phyloP scores from a whole-genome alignment of 2,113 vertebrate species.

The Psilopogon haemacephalus region DNA sequence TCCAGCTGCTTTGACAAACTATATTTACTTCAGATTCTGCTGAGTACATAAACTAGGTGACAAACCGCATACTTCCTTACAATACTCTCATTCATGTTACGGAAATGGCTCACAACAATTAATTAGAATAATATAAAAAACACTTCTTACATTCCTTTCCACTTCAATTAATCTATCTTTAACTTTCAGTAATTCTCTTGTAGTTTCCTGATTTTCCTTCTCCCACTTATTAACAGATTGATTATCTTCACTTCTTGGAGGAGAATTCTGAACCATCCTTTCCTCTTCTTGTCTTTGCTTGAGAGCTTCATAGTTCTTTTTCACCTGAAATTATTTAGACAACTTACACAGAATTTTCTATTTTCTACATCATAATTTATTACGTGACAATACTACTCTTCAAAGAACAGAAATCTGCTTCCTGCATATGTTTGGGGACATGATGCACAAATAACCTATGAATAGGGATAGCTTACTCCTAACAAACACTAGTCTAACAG shows the following conservation, averaged over 20 bases:
- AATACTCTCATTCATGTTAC: background rate
- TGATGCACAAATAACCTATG: background rate
- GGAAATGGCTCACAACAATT: background rate
- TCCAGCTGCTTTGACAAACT: background rate
- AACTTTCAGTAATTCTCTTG: constrained; percentile 92
- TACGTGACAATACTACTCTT: accelerated
- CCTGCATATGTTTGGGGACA: background rate
- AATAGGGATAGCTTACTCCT: background rate
- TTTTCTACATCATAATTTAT: background rate
- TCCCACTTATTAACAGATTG: constrained; percentile 87
- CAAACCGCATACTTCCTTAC: background rate
- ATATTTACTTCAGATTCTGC: background rate
- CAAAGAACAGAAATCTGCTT: background rate
- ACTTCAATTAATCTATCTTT: constrained; percentile 98
- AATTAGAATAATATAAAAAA: background rate
- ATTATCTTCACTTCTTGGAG: constrained; percentile 80
- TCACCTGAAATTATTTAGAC: constrained; percentile 83
- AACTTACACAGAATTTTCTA: background rate
- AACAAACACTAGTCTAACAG: background rate
- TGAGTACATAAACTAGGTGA: background rate
- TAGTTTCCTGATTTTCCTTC: constrained; percentile 93
- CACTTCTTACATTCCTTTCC: constrained; percentile 90
- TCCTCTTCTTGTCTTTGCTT: constrained; percentile 97
- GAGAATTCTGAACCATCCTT: constrained; percentile 88
- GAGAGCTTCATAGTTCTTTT: constrained; percentile 98